Percentiles rank a stretch among this genome's conserved stretches.
Conservation (phyloP, 2,113 vertebrate genomes). For the Amblyornis subalaris region DNA sequence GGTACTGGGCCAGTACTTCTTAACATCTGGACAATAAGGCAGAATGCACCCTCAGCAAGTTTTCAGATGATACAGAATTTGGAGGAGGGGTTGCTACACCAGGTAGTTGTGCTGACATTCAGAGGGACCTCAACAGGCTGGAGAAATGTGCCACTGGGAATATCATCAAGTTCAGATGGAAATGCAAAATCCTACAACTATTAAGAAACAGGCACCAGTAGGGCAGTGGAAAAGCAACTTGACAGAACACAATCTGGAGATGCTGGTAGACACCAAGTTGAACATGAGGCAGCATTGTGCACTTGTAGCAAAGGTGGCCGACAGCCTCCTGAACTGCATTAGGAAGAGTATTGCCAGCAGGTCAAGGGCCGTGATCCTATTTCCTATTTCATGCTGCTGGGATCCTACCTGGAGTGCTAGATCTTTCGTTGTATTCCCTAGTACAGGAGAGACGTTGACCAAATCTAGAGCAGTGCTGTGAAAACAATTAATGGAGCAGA, state of each 20-base stretch:
- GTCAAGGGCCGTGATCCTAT: background rate
- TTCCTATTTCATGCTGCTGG: background rate
- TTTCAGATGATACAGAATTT: background rate
- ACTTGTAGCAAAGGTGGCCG: background rate
- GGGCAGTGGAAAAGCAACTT: background rate
- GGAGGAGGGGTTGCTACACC: background rate
- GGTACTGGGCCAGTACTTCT: background rate
- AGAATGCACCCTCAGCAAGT: rapidly evolving
- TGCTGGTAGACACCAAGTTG: background rate
- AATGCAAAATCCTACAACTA: background rate
- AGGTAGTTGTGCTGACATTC: background rate
- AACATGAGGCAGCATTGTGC: background rate
- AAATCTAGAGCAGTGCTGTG: background rate
- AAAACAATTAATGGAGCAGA: background rate
- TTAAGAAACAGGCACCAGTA: background rate
- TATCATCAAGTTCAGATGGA: background rate
- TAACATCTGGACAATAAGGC: background rate
- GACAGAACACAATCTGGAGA: background rate
- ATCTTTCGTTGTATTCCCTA: background rate
- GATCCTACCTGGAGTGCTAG: background rate
- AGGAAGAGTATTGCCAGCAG: background rate
- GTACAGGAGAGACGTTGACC: background rate
- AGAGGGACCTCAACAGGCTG: background rate
- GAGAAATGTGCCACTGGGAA: background rate
- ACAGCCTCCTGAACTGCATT: background rate